Evolutionary conservation across 92 coral and sea anemone species (phyloP).

Genomic region (Palythoa caribaeorum): DNA sequence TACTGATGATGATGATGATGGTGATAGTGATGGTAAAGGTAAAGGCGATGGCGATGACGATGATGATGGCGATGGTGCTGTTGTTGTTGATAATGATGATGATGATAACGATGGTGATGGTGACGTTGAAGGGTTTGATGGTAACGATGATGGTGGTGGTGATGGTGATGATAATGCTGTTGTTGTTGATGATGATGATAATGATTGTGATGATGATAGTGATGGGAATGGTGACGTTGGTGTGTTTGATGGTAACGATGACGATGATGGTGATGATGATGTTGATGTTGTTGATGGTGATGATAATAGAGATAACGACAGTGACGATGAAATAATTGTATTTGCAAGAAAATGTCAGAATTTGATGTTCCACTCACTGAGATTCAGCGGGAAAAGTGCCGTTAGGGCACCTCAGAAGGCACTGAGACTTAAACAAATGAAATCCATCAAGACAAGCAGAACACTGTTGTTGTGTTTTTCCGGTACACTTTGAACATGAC

Average conservation of each 20-base stretch:
- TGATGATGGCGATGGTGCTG: background rate
- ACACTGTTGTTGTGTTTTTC: conserved; percentile 67
- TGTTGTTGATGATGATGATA: too few relatives aligned
- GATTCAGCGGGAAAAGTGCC: conserved; percentile 66
- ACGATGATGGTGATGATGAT: background rate
- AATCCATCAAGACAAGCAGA: conserved; percentile 74
- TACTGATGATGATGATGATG: background rate
- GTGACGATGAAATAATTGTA: too few relatives aligned
- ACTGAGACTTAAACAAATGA: conserved; percentile 65
- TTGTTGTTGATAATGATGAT: background rate
- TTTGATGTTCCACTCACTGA: conserved; percentile 32
- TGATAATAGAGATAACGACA: too few relatives aligned
- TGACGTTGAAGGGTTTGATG: background rate
- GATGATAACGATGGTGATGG: background rate
- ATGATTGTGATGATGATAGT: background rate
- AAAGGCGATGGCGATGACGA: background rate
- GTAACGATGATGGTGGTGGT: background rate
- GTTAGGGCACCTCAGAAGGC: conserved; percentile 77
- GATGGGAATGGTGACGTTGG: background rate
- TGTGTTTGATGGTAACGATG: background rate
- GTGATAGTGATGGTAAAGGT: background rate
- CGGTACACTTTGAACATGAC: conserved; percentile 76
- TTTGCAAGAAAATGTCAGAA: too few relatives aligned
- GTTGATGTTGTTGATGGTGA: background rate
- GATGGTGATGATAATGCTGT: background rate